Conservation (phyloP, 2,797 vertebrate genomes). For the Necrosyrtes monachus region DNA sequence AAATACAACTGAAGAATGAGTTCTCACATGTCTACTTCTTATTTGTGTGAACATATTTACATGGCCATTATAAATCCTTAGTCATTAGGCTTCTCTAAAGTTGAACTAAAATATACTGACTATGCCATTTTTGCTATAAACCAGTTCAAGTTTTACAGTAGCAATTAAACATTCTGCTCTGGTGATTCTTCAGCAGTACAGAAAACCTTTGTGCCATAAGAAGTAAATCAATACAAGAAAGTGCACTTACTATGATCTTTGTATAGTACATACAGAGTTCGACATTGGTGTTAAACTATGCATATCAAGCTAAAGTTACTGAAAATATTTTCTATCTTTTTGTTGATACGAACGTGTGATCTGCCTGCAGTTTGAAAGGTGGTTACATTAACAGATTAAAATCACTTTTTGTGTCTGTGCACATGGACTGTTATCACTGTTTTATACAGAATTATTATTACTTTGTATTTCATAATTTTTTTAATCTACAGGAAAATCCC, state of each 20-base stretch:
- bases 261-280: conserved; percentile 47
- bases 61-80: background rate
- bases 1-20: background rate
- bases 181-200: conserved; percentile 23
- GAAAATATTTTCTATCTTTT: conserved; percentile 57
- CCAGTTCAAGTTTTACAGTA: background rate
- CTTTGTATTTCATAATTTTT: background rate
- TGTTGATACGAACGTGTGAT: background rate
- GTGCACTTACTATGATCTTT: conserved; percentile 63
- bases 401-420: conserved; percentile 14
- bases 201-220: conserved; percentile 38
- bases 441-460: background rate
- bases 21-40: conserved; percentile 4
- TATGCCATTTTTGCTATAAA: conserved; percentile 29
- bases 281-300: conserved; percentile 45
- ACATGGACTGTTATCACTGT: background rate
- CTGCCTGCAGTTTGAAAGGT: background rate
- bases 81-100: background rate
- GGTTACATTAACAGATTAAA: conserved; percentile 48
- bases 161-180: background rate
- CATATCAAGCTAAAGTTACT: conserved; percentile 17
- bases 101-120: background rate
- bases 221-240: conserved; percentile 46
- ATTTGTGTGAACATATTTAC: background rate
- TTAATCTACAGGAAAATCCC: background rate